phyloP scores from a whole-genome alignment of 2,113 vertebrate genomes.

The Phodopus roborovskii region DNA sequence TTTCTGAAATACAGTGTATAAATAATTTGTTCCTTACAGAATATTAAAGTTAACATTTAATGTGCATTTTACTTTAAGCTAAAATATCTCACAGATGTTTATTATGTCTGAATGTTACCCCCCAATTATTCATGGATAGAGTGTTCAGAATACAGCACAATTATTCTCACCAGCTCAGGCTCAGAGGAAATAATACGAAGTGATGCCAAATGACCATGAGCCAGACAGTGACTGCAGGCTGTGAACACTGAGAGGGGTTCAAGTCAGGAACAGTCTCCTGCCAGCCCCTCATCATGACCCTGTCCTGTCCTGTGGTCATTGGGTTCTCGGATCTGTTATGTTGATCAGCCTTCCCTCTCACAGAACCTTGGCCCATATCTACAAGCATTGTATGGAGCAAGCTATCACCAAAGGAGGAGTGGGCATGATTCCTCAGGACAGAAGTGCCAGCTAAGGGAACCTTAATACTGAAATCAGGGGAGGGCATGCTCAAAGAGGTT shows the following conservation, averaged over 20 bases:
- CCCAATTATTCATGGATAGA: constrained; percentile 43
- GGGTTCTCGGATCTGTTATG: too few relatives aligned
- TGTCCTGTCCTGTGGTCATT: background rate
- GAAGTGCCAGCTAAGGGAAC: background rate
- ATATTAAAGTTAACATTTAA: background rate
- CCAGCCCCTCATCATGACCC: background rate
- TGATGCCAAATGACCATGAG: background rate
- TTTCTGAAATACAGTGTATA: constrained; percentile 37
- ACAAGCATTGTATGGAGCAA: background rate
- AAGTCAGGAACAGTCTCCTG: background rate
- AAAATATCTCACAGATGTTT: constrained; percentile 30
- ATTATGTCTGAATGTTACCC: background rate
- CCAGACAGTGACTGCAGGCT: constrained; percentile 26
- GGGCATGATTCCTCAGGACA: background rate
- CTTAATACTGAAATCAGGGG: background rate
- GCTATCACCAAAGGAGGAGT: background rate
- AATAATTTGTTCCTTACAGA: constrained; percentile 11
- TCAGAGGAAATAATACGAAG: background rate
- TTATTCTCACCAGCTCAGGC: constrained; percentile 20
- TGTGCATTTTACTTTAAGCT: accelerated
- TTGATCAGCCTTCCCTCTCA: background rate
- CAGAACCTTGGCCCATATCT: background rate
- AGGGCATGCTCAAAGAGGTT: background rate
- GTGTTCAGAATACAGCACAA: constrained; percentile 22
- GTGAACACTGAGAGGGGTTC: background rate